Evolutionary conservation across 1,140 invertebrate species (phyloP).

Genomic region (Drosophila sproati): DNA sequence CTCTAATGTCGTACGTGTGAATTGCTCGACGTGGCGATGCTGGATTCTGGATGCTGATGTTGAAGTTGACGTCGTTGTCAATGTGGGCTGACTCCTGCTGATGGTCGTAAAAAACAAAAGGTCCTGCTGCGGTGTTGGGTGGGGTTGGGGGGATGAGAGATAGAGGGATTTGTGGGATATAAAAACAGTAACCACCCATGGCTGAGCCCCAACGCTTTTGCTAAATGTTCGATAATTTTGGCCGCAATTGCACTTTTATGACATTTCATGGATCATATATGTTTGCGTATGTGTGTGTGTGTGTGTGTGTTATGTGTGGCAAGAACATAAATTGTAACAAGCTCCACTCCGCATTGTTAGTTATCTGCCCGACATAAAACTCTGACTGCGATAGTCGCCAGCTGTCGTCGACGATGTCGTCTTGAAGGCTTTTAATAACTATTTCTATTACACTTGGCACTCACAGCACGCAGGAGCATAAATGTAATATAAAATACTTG

Average conservation of each 20-base stretch:
- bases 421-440: conserved; percentile 72
- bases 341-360: conserved; percentile 22
- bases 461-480: conserved; percentile 60
- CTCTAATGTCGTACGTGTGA: conserved; percentile 74
- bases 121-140: conserved; percentile 20
- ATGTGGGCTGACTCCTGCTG: conserved; percentile 40
- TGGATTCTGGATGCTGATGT: background rate
- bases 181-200: conserved; percentile 73
- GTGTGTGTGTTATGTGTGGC: background rate
- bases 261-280: conserved; percentile 74
- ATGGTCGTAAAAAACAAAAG: conserved; percentile 77
- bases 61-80: conserved; percentile 21
- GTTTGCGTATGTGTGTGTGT: no score
- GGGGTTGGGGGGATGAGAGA: background rate
- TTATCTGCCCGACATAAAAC: conserved; percentile 58
- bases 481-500: conserved; percentile 54
- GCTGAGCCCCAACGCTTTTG: conserved; percentile 69
- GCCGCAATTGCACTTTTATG: conserved; percentile 79
- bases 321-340: conserved; percentile 72
- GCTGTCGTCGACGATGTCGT: conserved; percentile 51
- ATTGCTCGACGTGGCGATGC: conserved; percentile 45
- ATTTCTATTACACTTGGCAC: conserved; percentile 80
- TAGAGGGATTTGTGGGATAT: conserved; percentile 6
- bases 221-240: conserved; percentile 81
- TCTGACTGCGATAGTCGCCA: conserved; percentile 45